Conservation (phyloP, 1,140 invertebrate species). For the Heliconius hewitsoni region DNA sequence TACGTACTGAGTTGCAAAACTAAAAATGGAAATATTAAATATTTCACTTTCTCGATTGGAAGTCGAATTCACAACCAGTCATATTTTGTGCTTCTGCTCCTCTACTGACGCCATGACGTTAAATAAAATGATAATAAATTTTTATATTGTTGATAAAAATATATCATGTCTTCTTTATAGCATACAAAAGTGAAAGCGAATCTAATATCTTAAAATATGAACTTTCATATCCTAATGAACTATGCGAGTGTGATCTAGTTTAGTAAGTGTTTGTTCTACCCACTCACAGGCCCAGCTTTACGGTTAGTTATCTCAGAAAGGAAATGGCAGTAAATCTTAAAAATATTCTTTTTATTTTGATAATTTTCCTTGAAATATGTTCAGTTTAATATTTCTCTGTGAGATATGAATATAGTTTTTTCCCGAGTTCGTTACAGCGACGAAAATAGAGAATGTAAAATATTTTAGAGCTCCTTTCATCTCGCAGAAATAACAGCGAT, state of each 20-base stretch:
- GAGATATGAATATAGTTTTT: not conserved
- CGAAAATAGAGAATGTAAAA: not conserved
- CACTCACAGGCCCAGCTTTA: constrained; percentile 8
- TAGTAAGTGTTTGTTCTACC: constrained; percentile 8
- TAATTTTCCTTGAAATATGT: not conserved
- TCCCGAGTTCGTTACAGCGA: not conserved
- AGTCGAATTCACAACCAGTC: too few relatives aligned
- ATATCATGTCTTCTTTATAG: not conserved
- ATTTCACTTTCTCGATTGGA: too few relatives aligned
- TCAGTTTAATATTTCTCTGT: not conserved
- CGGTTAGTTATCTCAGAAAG: constrained; percentile 11
- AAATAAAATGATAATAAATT: not conserved
- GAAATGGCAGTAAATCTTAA: constrained; percentile 2
- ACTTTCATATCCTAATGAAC: constrained; percentile 12
- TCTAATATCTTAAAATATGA: constrained; percentile 12
- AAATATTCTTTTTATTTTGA: not conserved
- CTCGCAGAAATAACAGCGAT: not conserved
- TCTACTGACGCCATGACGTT: too few relatives aligned
- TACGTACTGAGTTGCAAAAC: too few relatives aligned
- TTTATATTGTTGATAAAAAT: not conserved
- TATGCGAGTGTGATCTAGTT: not conserved
- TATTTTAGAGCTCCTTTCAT: constrained; percentile 10
- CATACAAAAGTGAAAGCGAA: not conserved
- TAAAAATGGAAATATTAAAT: too few relatives aligned
- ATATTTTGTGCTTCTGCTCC: too few relatives aligned